Evolutionary conservation across 2,113 vertebrate species (phyloP), one percentile per base, ranked within the genome.

Genomic region (Macroglossus sobrinus): DNA sequence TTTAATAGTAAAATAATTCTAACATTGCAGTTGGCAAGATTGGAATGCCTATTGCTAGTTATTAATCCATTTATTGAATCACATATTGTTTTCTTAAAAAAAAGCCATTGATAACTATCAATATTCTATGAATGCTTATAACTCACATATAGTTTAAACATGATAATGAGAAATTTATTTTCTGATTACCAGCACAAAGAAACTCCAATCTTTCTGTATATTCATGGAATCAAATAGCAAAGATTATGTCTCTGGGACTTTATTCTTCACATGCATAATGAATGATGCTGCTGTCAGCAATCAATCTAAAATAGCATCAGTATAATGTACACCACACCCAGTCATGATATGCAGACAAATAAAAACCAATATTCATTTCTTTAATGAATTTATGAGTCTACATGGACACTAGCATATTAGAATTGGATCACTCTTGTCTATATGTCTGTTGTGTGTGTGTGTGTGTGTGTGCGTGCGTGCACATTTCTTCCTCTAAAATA

Each of bases 211-310:
- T 93, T 86, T 93, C 97, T 93, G 96, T 96, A 64, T 79, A 94
- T 91, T 96, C 97, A 92, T 94, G 57, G 96, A 94, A 43, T 88
- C 74, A 87, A 45, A 59, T 63, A 47, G 90, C 47, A 97, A 94
- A 95, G 84, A 89, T 22, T 33, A 47, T 92, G 43, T 95, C 92
- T 94, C 91, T 95, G 80, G 55, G 84, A 95, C 33, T 82, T 97
- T 38, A 94, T 92, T 72, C 50, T 38, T 96, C 61, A 92, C 50
- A 35, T 94, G n/a, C 35, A 89, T 91, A 97, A 97, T 21, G 16
- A 97, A 93, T 80, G 93, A 96, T 16, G 22, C 76, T 30, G 24
- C 94, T 95, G 64, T 95, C 87, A 98, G 93, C 47, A 95, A 97
- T 97, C 97, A 98, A 94, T 82, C 91, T 47, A 79, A 68, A 92